Evolutionary conservation across 2,888 invertebrate genomes (phyloP).

Genomic region (Pristionchus entomophagus): DNA sequence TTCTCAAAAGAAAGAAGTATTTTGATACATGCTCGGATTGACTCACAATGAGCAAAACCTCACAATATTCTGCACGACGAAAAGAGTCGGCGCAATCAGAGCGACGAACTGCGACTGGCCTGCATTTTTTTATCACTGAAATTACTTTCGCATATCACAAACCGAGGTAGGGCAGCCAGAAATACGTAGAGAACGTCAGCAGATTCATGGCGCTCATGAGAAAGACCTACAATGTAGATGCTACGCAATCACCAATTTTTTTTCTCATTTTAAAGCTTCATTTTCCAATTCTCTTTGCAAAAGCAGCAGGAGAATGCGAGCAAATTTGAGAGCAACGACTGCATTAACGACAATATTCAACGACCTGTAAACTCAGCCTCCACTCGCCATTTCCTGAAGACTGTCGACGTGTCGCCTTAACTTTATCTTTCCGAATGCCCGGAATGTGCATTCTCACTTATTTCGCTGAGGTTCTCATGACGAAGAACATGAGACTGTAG

Average conservation of each 20-base stretch:
- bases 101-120: background rate
- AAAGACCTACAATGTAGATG: background rate
- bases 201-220: background rate
- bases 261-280: too few relatives aligned
- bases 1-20: too few relatives aligned
- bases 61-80: constrained; percentile 5
- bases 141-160: background rate
- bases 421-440: too few relatives aligned
- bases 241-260: too few relatives aligned
- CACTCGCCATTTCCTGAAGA: background rate
- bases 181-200: background rate
- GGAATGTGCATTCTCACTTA: background rate
- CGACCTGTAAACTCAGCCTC: background rate
- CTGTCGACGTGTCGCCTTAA: background rate
- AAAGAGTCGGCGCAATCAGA: background rate
- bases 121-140: background rate
- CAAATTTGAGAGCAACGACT: too few relatives aligned
- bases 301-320: too few relatives aligned
- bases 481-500: background rate
- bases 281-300: too few relatives aligned
- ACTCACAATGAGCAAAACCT: too few relatives aligned
- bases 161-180: background rate
- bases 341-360: background rate
- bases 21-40: too few relatives aligned
- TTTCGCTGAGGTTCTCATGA: background rate